Base-by-base conservation (phyloP, 2,113 vertebrate species). In the Brachyhypopomus gauderio region DNA sequence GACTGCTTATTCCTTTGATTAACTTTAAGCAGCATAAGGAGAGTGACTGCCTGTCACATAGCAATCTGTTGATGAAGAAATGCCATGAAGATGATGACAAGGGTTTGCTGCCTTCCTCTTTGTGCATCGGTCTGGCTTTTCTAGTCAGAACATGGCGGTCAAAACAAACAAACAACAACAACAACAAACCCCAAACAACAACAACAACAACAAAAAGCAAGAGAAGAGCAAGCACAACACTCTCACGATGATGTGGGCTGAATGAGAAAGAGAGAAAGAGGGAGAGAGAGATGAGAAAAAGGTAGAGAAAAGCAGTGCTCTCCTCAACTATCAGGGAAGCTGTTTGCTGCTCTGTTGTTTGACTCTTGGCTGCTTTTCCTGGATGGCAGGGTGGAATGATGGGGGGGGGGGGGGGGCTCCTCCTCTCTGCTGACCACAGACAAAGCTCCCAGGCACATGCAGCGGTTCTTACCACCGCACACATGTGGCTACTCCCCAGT, bases 371-470 rank as follows among this genome's bases (percentile, higher is more conserved):
- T 36, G 52, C 48, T 62, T 74, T 75, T 72, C 83, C 81, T 71
- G 12, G 82, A 85, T 73, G 41, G 85, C 78, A 76, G 88, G 87
- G 82, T 82, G 62, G 78, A 81, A 72, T 87, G 79, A 1, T 30
- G 76, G 70, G 69, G 70, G 79, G 76, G 52, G 55, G 83, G 82
- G 85, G 84, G 88, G 84, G 86, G 63, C 85, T 85, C 72, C 87
- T 80, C 72, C 78, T 84, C 82, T 84, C 88, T 83, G 66, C 71
- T 85, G 84, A 74, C 75, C 77, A 72, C 22, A 23, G 82, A 83
- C 86, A 83, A 87, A 80, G 84, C 85, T 89, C 84, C 80, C 87
- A 91, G 87, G 81, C 81, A 63, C 86, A 88, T 79, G 63, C 79
- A 84, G 77, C 81, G 76, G 36, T 90, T 89, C 88, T 86, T 85